Evolutionary conservation across 2,113 vertebrate species (phyloP).

Genomic region (Pterocles gutturalis): DNA sequence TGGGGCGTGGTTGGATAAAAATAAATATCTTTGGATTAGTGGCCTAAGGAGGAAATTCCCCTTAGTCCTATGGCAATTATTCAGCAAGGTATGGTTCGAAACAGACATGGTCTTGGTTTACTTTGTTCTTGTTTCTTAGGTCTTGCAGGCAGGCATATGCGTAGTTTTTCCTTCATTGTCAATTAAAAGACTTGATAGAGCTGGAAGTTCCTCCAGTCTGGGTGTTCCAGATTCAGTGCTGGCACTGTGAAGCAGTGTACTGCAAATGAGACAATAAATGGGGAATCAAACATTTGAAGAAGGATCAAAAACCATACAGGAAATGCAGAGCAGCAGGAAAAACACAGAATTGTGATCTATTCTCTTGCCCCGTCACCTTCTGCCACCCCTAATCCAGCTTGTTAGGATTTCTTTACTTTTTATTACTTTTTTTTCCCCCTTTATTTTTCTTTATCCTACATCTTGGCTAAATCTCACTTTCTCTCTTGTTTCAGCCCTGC

Average conservation of each 20-base stretch:
- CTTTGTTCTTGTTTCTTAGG: background rate
- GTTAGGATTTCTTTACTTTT: background rate
- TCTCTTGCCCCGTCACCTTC: background rate
- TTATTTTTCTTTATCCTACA: background rate
- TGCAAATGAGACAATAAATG: background rate
- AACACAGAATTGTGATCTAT: background rate
- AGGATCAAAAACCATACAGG: background rate
- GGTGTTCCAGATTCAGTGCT: background rate
- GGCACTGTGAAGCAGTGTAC: background rate
- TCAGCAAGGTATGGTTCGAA: fast-evolving
- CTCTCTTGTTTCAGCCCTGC: background rate
- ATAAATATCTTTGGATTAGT: background rate
- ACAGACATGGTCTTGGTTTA: background rate
- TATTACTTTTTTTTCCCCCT: background rate
- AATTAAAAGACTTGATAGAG: background rate
- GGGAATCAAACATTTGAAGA: background rate
- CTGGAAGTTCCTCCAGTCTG: background rate
- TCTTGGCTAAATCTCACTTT: background rate
- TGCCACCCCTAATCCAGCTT: fast-evolving
- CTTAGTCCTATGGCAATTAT: background rate
- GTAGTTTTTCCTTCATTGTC: background rate
- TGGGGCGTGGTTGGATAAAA: background rate
- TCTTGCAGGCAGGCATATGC: background rate
- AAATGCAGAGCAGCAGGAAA: background rate
- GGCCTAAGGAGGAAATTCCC: background rate